A percentile compares a stretch with the other conserved stretches of the same genome.
Conservation (phyloP, 1,140 invertebrate genomes). For the Eupeodes corollae region DNA sequence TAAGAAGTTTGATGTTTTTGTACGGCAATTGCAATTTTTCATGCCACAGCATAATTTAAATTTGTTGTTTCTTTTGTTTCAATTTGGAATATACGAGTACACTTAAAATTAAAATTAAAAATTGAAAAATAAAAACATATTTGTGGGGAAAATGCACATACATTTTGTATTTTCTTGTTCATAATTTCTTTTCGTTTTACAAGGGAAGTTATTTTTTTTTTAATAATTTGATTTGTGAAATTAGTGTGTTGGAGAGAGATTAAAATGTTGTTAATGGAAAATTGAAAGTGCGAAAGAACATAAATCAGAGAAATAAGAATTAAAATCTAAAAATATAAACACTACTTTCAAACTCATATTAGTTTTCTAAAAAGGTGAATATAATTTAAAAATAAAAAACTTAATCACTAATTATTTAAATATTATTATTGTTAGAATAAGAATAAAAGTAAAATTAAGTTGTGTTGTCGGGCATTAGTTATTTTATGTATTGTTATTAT, state of each 20-base stretch:
- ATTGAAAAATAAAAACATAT: too few relatives aligned
- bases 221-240: not conserved
- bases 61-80: not conserved
- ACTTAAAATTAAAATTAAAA: slow-evolving; percentile 1
- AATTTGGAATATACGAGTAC: slow-evolving; percentile 3
- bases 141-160: not conserved
- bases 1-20: too few relatives aligned
- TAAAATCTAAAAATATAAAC: not conserved
- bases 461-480: not conserved
- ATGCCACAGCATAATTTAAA: not conserved
- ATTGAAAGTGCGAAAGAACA: not conserved
- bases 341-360: not conserved
- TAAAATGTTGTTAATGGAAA: not conserved
- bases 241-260: not conserved
- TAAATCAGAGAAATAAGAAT: not conserved
- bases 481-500: not conserved
- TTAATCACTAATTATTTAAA: not conserved
- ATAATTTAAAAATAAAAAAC: too few relatives aligned
- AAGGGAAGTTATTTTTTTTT: not conserved
- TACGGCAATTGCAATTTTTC: too few relatives aligned
- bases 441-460: not conserved
- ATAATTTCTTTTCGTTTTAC: not conserved
- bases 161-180: not conserved
- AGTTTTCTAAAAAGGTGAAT: too few relatives aligned
- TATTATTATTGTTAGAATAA: not conserved